phyloP scores from a whole-genome alignment of 1,140 invertebrate genomes.

The Luehdorfia chinensis region DNA sequence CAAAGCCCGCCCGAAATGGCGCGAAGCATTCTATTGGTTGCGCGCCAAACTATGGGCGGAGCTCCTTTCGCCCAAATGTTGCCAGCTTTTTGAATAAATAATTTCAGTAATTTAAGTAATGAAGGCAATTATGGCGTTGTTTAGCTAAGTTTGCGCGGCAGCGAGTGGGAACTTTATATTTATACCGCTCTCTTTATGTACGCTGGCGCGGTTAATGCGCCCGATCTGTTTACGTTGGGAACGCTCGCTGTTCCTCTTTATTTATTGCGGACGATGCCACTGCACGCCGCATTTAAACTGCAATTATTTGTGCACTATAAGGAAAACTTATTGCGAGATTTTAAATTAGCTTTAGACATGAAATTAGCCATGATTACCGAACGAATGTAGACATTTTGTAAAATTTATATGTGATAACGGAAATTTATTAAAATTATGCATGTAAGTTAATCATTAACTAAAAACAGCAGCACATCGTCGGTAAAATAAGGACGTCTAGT shows the following conservation, averaged over 20 bases:
- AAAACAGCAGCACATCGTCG: too few relatives aligned
- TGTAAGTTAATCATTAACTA: too few relatives aligned
- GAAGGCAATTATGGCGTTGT: conserved; percentile 77
- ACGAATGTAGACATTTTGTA: too few relatives aligned
- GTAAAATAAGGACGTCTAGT: too few relatives aligned
- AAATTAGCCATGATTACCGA: conserved; percentile 13
- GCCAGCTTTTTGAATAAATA: conserved; percentile 78
- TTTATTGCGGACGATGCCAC: conserved; percentile 67
- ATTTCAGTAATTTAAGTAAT: conserved; percentile 77
- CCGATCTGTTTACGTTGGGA: conserved; percentile 74
- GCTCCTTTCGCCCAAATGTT: conserved; percentile 64
- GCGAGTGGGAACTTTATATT: conserved; percentile 76
- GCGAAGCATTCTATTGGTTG: conserved; percentile 42
- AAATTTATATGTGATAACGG: too few relatives aligned
- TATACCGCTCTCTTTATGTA: conserved; percentile 76
- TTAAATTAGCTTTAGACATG: conserved; percentile 40
- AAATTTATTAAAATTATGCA: too few relatives aligned
- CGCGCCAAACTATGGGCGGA: conserved; percentile 37
- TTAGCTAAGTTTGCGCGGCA: conserved; percentile 75
- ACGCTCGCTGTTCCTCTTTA: conserved; percentile 40
- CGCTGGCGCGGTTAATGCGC: conserved; percentile 72
- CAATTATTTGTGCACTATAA: conserved; percentile 69
- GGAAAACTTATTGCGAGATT: conserved; percentile 64
- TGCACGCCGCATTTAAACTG: conserved; percentile 68
- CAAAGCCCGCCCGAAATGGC: conserved; percentile 44